Evolutionary conservation across 37 sponge, comb jelly and placozoan genomes (phyloP).

Genomic region (Cladorhizidae sp.): DNA sequence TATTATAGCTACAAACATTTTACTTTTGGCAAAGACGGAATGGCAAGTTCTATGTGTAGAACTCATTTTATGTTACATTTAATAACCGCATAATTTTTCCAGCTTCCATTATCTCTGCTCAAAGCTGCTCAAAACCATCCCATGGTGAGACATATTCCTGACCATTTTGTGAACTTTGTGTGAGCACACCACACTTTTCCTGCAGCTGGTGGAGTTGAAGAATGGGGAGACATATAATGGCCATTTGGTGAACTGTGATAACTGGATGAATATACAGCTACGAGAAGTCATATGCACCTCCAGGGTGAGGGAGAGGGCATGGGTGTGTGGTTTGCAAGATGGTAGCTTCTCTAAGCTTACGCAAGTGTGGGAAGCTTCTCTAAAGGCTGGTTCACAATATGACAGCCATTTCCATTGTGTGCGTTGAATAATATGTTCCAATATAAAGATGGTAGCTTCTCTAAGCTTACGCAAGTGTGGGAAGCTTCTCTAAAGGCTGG

Average conservation of each 20-base stretch:
- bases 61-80: not conserved
- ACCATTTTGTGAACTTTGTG: not conserved
- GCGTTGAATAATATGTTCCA: no score
- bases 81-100: not conserved
- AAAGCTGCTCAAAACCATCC: constrained; percentile 94
- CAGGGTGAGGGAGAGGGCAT: constrained; percentile 40
- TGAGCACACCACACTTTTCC: not conserved
- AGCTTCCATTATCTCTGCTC: constrained; percentile 90
- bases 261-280: constrained; percentile 98
- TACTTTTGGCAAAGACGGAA: no score
- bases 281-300: constrained; percentile 98
- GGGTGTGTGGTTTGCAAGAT: not conserved
- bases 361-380: no score
- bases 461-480: no score
- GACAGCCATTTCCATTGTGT: no score
- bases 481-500: no score
- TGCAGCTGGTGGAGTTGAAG: constrained; percentile 90
- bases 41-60: not conserved
- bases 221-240: constrained; percentile 99
- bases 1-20: no score
- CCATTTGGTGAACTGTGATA: constrained; percentile 95
- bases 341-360: no score
- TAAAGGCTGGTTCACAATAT: no score
- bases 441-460: no score
- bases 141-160: constrained; percentile 57